Base-by-base conservation (phyloP, 1,140 invertebrate species). In the Physella acuta region DNA sequence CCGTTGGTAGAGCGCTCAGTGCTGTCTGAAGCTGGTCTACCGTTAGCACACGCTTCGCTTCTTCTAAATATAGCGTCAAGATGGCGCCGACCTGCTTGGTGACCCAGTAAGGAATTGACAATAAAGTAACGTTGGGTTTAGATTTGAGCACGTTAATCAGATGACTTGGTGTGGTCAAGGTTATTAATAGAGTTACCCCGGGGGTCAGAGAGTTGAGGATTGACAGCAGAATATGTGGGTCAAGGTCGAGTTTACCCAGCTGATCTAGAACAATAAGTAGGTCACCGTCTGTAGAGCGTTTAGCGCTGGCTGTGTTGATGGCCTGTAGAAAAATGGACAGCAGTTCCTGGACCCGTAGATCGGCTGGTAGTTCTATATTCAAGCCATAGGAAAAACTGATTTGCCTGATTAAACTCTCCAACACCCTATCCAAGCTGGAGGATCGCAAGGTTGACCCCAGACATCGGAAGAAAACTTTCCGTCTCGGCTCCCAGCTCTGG, bases 401-500 rank as follows among this genome's bases (percentile, higher is more conserved):
- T 66, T 75, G 74, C 17, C 37, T 39, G 61, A 67, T 64, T 26
- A 73, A 37, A 51, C 74, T 71, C 26, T 61, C 53, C 62, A 75
- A 36, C 0, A 68, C 37, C 44, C 69, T 68, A n/a, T 63, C 66
- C 36, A 75, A 51, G 14, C 62, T 58, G 20, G 68, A 73, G 0
- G 68, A 71, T 24, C 66, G 61, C 37, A 73, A 56, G 0, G 74
- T 73, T 0, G 49, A 49, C 16, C 74, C 74, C 0, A 75, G 17
- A 5, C 65, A 44, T 28, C 74, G 26, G 62, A 73, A 64, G 14
- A 73, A 58, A 3, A 73, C 49, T 52, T 71, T 73, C 14, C 60
- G 24, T 36, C 44, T 39, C 3, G 64, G 64, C 11, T 65, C 59
- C 51, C 66, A 64, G 24, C 33, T 33, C 8, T 52, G 17, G 37